Conservation (phyloP, 2,113 vertebrate genomes). For the Mobula hypostoma region DNA sequence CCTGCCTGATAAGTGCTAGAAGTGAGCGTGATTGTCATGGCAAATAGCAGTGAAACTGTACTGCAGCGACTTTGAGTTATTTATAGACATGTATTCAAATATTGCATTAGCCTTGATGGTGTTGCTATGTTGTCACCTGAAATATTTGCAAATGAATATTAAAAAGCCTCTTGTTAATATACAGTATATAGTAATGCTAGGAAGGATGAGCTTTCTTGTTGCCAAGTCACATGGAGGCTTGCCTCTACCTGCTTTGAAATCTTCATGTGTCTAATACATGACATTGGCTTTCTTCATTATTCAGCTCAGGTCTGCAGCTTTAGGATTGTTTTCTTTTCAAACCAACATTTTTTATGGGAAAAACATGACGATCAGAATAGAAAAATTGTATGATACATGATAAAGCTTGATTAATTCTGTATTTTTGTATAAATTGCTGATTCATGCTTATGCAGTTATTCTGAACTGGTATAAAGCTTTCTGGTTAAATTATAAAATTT, state of each 20-base stretch:
- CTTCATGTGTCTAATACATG: neutral
- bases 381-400: neutral
- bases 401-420: neutral
- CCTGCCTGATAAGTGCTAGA: constrained; percentile 28
- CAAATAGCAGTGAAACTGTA: constrained; percentile 9
- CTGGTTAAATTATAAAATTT: neutral
- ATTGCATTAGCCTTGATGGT: neutral
- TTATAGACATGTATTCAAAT: constrained; percentile 22
- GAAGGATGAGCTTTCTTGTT: neutral
- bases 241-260: neutral
- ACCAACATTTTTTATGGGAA: neutral
- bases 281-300: neutral
- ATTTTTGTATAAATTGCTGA: constrained; percentile 7
- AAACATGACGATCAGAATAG: neutral
- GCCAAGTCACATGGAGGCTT: neutral
- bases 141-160: constrained; percentile 32
- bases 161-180: too few species aligned
- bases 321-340: constrained; percentile 8
- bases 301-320: neutral
- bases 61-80: constrained; percentile 20
- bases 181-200: neutral
- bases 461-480: neutral
- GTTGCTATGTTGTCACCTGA: constrained; percentile 24
- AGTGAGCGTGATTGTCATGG: constrained; percentile 37
- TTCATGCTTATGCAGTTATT: neutral